phyloP scores from a whole-genome alignment of 2,113 vertebrate genomes.

The Pelvicachromis taeniatus region DNA sequence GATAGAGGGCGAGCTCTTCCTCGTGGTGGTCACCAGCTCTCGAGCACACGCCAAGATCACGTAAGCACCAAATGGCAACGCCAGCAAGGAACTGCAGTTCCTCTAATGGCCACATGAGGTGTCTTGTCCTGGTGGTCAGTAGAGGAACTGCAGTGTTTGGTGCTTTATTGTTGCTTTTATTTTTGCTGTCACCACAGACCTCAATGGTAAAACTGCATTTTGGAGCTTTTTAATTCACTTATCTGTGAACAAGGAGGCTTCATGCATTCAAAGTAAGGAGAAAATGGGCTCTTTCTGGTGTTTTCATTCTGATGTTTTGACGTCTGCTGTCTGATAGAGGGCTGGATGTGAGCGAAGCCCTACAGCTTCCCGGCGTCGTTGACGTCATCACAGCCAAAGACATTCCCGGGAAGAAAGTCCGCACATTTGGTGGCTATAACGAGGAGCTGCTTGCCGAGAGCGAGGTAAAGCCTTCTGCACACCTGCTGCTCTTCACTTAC shows the following conservation, averaged over 20 bases:
- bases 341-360: constrained; percentile 64
- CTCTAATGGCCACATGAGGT: neutral
- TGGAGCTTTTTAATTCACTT: neutral
- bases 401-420: constrained; percentile 68
- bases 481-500: neutral
- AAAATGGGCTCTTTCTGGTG: neutral
- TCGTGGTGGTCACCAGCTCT: constrained; percentile 83
- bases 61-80: neutral
- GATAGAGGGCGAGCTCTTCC: constrained; percentile 80
- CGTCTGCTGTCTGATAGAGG: constrained; percentile 25
- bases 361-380: constrained; percentile 68
- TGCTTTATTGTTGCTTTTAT: neutral
- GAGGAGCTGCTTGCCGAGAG: constrained; percentile 65
- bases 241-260: neutral
- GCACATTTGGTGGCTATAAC: neutral
- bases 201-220: neutral
- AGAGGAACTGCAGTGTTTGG: neutral
- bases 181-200: neutral
- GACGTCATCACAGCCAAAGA: constrained; percentile 70
- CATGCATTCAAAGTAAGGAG: neutral
- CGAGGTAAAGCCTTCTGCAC: constrained; percentile 39
- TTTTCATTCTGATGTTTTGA: neutral
- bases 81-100: neutral
- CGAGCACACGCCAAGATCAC: constrained; percentile 75
- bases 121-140: neutral